phyloP scores from a whole-genome alignment of 2,113 vertebrate genomes.

The Himantopus leucocephalus region DNA sequence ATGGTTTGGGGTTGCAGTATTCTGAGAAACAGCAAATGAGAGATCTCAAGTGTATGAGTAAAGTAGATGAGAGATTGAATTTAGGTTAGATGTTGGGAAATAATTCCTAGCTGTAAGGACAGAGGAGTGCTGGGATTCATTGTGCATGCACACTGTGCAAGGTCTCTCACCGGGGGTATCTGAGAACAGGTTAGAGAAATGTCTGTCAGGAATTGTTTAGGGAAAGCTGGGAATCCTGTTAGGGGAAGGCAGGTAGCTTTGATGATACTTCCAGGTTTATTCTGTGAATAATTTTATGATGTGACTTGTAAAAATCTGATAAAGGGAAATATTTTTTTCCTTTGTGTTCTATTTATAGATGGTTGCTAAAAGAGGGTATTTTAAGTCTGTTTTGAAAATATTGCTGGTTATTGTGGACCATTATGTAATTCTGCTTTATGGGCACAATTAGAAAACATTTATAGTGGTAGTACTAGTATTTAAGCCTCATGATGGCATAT shows the following conservation, averaged over 20 bases:
- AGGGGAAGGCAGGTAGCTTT: not conserved
- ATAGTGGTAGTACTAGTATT: not conserved
- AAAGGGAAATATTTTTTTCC: not conserved
- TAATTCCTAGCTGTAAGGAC: not conserved
- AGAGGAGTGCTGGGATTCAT: not conserved
- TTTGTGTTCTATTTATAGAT: not conserved
- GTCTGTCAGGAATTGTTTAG: not conserved
- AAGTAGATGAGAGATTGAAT: not conserved
- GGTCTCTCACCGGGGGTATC: not conserved
- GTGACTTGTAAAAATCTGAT: not conserved
- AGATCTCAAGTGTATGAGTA: not conserved
- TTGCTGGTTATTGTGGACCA: not conserved
- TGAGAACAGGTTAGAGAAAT: not conserved
- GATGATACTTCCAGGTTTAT: not conserved
- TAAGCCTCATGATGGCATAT: not conserved
- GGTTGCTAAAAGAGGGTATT: not conserved
- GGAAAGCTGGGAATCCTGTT: not conserved
- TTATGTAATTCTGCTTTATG: not conserved
- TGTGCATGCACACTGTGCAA: rapidly evolving
- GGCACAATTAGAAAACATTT: not conserved
- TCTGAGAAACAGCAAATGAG: not conserved
- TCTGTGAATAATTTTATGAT: not conserved
- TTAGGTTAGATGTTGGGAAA: not conserved
- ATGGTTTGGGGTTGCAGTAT: not conserved
- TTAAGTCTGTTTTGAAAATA: not conserved